Evolutionary conservation across 2,113 vertebrate genomes (phyloP).

Genomic region (Herpetotheres cachinnans): DNA sequence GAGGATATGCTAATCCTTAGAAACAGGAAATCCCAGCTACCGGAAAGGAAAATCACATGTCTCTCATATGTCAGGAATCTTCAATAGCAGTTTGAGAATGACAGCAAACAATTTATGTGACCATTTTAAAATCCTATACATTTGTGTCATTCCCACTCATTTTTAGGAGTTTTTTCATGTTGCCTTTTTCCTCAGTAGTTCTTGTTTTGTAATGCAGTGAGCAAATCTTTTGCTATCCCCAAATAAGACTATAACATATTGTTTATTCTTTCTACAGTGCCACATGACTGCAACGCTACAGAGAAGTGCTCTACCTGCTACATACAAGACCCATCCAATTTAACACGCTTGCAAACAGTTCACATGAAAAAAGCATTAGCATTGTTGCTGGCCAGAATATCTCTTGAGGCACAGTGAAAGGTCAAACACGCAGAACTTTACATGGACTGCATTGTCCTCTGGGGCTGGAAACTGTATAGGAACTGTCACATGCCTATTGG

Average conservation of each 20-base stretch:
- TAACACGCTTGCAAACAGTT: background rate
- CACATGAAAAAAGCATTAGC: background rate
- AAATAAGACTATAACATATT: background rate
- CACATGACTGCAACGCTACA: background rate
- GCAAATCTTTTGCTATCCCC: background rate
- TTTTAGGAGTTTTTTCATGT: background rate
- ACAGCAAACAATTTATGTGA: background rate
- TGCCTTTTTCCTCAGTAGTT: background rate
- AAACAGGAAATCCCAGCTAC: background rate
- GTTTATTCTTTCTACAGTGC: background rate
- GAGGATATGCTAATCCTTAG: background rate
- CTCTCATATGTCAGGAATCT: background rate
- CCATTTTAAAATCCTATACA: background rate
- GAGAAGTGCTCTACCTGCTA: background rate
- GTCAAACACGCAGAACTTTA: accelerated
- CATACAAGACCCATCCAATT: background rate
- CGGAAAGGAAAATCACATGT: background rate
- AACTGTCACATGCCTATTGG: background rate
- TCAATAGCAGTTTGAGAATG: background rate
- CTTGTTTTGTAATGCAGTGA: background rate
- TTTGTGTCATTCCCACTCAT: background rate
- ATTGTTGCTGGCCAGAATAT: background rate
- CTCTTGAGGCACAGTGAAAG: background rate
- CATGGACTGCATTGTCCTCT: background rate
- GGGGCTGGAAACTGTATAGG: background rate